A percentile compares a stretch with the other conserved stretches of the same genome.
phyloP scores from a whole-genome alignment of 2,113 vertebrate species.

The Pholis gunnellus region DNA sequence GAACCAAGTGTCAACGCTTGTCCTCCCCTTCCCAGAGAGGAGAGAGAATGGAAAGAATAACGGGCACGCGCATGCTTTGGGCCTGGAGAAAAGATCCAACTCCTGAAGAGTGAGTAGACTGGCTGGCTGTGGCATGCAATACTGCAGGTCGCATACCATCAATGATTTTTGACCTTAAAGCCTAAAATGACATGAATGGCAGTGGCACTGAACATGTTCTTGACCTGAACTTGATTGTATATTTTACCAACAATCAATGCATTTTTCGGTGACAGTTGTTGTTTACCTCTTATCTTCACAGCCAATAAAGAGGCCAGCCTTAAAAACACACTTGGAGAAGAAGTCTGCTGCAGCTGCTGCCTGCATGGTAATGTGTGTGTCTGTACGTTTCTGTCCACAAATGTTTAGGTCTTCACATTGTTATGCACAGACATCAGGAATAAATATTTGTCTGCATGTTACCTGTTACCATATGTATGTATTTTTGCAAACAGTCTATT shows the following conservation, averaged over 20 bases:
- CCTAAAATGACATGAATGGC: not conserved
- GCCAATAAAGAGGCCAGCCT: slow-evolving; percentile 69
- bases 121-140: no score
- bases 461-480: slow-evolving; percentile 31
- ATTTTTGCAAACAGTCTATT: slow-evolving; percentile 44
- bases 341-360: slow-evolving; percentile 51
- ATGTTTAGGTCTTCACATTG: slow-evolving; percentile 39
- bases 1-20: slow-evolving; percentile 72
- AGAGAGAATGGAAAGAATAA: slow-evolving; percentile 63
- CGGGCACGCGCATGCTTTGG: slow-evolving; percentile 69
- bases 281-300: slow-evolving; percentile 51
- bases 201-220: not conserved
- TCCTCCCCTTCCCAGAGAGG: slow-evolving; percentile 63
- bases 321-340: slow-evolving; percentile 54
- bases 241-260: not conserved
- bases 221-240: not conserved
- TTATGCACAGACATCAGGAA: slow-evolving; percentile 56
- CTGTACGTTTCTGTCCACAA: slow-evolving; percentile 33
- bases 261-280: slow-evolving; percentile 35
- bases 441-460: slow-evolving; percentile 41
- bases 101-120: slow-evolving; percentile 81
- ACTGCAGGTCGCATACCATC: not conserved
- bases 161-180: slow-evolving; percentile 1
- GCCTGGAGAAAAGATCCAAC: slow-evolving; percentile 83
- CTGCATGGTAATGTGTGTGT: slow-evolving; percentile 41